phyloP scores from a whole-genome alignment of 2,888 invertebrate species.

The Drosophila siamana region DNA sequence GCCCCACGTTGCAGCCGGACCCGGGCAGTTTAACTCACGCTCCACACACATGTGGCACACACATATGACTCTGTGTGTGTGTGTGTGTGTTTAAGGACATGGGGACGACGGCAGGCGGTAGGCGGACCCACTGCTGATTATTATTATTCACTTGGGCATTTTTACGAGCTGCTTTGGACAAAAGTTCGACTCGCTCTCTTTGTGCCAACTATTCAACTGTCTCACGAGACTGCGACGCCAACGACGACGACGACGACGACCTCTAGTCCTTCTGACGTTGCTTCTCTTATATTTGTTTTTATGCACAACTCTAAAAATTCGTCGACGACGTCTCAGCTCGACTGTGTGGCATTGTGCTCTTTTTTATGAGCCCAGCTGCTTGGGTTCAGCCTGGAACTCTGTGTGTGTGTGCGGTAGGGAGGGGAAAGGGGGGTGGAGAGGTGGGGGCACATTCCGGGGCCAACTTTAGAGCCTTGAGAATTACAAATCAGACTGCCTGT shows the following conservation, averaged over 20 bases:
- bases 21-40: constrained; percentile 12
- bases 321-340: constrained; percentile 14
- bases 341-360: constrained; percentile 43
- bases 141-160: constrained; percentile 84
- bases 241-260: constrained; percentile 6
- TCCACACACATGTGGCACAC: constrained; percentile 36
- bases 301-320: constrained; percentile 73
- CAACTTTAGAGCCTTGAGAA: constrained; percentile 76
- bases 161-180: constrained; percentile 80
- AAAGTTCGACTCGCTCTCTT: constrained; percentile 67
- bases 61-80: too few relatives aligned
- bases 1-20: constrained; percentile 15
- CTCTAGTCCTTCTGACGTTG: neutral
- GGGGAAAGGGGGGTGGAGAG: too few relatives aligned
- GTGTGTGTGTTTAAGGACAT: constrained; percentile 14
- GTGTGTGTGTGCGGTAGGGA: neutral
- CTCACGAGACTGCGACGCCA: constrained; percentile 48
- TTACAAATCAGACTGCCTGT: constrained; percentile 78
- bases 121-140: constrained; percentile 71
- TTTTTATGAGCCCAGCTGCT: constrained; percentile 74
- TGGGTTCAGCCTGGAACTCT: constrained; percentile 1
- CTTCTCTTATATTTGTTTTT: constrained; percentile 8
- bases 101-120: neutral
- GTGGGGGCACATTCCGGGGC: constrained; percentile 24
- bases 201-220: constrained; percentile 62